Conservation (phyloP, 2,888 invertebrate species). For the Scelioninae gen. 2 region DNA sequence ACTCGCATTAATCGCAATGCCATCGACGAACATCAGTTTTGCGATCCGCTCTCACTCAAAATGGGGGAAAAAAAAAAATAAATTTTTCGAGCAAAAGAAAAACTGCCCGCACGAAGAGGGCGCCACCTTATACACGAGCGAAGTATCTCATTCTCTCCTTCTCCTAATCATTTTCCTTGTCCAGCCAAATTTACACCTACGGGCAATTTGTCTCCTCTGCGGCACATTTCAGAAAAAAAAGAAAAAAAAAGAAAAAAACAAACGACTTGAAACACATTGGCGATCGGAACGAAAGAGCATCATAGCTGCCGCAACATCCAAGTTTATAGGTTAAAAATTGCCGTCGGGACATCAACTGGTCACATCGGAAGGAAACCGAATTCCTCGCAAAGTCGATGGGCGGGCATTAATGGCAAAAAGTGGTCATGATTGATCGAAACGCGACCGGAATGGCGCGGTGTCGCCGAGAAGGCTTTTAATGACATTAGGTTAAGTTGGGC, state of each 20-base stretch:
- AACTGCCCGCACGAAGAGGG: constrained; percentile 22
- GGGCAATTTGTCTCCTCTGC: neutral
- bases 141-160: constrained; percentile 10
- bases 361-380: neutral
- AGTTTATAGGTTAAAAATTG: neutral
- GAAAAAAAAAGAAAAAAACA: neutral
- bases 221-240: neutral
- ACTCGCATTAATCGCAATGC: neutral
- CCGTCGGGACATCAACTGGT: neutral
- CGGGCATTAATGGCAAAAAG: too few relatives aligned
- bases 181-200: constrained; percentile 26
- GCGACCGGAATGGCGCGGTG: neutral
- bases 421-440: neutral
- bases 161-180: constrained; percentile 31
- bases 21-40: neutral
- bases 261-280: neutral
- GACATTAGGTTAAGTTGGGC: constrained; percentile 31
- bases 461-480: neutral
- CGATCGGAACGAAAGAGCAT: neutral
- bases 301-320: neutral
- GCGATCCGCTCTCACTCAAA: neutral
- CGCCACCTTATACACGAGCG: constrained; percentile 28
- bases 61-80: neutral
- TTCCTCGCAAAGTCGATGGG: too few relatives aligned
- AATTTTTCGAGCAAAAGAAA: constrained; percentile 2